A percentile compares a stretch with the other conserved stretches of the same genome.
Conservation (phyloP, 2,797 vertebrate genomes). For the Simalia tracyae region DNA sequence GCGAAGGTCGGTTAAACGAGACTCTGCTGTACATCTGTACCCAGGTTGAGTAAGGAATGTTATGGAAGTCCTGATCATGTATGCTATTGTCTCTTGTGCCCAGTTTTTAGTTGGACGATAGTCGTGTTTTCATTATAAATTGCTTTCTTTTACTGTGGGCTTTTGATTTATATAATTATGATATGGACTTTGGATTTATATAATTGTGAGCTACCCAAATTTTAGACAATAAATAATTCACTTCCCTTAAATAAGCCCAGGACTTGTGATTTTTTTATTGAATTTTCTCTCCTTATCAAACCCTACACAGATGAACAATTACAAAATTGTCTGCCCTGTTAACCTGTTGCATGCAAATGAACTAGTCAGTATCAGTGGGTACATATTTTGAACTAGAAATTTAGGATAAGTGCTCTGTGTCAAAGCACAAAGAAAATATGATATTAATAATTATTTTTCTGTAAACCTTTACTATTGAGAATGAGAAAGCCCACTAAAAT, state of each 20-base stretch:
- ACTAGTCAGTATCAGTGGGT: background rate
- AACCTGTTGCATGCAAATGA: background rate
- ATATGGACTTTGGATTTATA: background rate
- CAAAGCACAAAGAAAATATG: conserved; percentile 29
- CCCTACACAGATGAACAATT: background rate
- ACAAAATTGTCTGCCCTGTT: background rate
- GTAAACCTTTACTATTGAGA: conserved; percentile 45
- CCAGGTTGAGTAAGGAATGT: background rate
- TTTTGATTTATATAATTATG: background rate
- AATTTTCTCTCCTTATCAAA: background rate
- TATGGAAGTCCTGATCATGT: background rate
- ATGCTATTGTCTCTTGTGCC: background rate
- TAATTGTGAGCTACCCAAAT: background rate
- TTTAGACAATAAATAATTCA: background rate
- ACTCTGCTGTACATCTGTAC: background rate
- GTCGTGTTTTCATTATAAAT: background rate
- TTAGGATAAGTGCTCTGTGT: conserved; percentile 6
- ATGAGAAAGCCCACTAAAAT: conserved; percentile 57
- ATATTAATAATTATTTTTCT: conserved; percentile 48
- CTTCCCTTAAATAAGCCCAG: background rate
- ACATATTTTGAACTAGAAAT: background rate
- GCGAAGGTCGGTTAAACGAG: too few species aligned
- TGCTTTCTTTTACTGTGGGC: background rate
- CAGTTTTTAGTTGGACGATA: background rate
- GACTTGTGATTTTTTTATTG: background rate